Evolutionary conservation across 2,888 invertebrate genomes (phyloP), one percentile per base, ranked within the genome.

Genomic region (Drosophila anceps): DNA sequence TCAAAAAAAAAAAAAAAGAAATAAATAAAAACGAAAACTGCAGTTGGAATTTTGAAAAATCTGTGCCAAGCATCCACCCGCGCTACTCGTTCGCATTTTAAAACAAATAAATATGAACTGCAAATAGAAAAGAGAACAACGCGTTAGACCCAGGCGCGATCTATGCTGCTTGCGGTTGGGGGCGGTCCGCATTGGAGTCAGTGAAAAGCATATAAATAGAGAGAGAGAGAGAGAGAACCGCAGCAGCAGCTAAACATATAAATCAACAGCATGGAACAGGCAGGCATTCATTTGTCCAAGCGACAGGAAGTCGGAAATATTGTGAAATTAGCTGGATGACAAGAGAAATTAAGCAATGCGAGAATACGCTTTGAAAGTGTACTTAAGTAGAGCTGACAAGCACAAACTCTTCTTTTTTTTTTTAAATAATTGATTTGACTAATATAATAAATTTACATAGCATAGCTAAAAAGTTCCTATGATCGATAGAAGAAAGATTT

Each of bases 51-150:
- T 65, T 50, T 39, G 54, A 54, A 54, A 37, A 18, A 54, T 54
- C 39, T 37, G 39, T 48, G 35, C 33, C 31, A n/a, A 20, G 46
- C 15, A 13, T 4, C 37, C 20, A 13, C 18, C 37, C 20, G 8
- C 20, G n/a, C n/a, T 39, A 8, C n/a, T 44, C 29, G 15, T n/a
- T 33, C 48, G 65, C 24, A 53, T 58, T 51, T 43, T 44, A 66
- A 71, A 79, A 81, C 54, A 82, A 82, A 86, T 84, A 82, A 86
- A 86, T 86, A 86, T 57, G 61, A 15, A 37, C 79, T 67, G 75
- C 75, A 74, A 66, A 76, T 74, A 70, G 70, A 82, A 67, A 4
- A 18, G 48, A 33, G 50, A 10, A 24, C 12, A 39, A 27, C 27
- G 51, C 35, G 68, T 37, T 50, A 13, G 64, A 33, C 4, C 48